These are phyloP conservation scores for Aradus depressus DNA, from an alignment of 2,888 invertebrate genomes.

Conservation along the genomic window DNA sequence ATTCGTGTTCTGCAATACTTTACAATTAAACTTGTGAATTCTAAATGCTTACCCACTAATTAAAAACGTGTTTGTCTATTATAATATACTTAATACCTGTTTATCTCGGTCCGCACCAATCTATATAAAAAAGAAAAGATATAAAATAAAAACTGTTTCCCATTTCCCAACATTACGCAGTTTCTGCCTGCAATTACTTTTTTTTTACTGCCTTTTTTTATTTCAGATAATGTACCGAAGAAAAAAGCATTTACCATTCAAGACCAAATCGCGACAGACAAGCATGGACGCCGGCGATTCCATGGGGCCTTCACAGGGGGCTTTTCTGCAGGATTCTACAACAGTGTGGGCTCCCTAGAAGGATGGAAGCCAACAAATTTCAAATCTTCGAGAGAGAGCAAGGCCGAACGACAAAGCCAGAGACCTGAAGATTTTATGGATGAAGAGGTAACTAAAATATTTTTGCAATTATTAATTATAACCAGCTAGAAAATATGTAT, in stretches of 20 bases:
- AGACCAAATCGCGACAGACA: constrained; percentile 85
- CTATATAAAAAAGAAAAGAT: constrained; percentile 1
- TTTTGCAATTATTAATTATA: background rate
- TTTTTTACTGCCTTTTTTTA: constrained; percentile 1
- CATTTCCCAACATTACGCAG: background rate
- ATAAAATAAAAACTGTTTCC: constrained; percentile 3
- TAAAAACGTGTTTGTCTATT: background rate
- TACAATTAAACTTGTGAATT: no score
- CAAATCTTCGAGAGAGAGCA: constrained; percentile 72
- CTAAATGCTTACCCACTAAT: no score
- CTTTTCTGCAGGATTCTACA: constrained; percentile 95
- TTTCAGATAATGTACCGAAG: constrained; percentile 60
- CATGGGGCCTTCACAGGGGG: constrained; percentile 99
- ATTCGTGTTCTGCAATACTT: no score
- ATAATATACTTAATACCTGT: background rate
- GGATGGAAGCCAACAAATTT: constrained; percentile 89
- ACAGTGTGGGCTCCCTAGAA: constrained; percentile 90
- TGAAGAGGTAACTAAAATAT: constrained; percentile 52
- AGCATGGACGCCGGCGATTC: constrained; percentile 78
- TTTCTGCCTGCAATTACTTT: background rate
- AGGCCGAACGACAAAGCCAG: constrained; percentile 47
- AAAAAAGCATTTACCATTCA: constrained; percentile 68
- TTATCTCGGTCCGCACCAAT: background rate
- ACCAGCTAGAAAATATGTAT: no score
- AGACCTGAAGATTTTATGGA: constrained; percentile 96